Conservation (phyloP, 2,888 invertebrate species). For the Drosophila suboccidentalis region DNA sequence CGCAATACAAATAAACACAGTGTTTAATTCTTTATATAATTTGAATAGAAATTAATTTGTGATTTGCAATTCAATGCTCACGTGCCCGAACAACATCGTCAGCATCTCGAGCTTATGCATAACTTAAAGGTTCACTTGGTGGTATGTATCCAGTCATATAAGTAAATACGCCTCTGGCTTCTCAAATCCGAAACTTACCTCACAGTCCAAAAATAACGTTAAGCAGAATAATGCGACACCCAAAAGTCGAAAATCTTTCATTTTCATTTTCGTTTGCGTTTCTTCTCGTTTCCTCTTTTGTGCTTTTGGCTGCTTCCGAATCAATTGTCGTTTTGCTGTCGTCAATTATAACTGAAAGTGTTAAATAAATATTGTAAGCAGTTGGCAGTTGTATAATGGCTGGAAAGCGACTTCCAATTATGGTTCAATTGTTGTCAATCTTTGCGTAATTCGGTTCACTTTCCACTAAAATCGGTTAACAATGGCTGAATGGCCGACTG, state of each 20-base stretch:
- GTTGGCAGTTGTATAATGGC: slow-evolving; percentile 21
- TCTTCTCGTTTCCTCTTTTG: slow-evolving; percentile 15
- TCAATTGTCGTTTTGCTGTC: slow-evolving; percentile 25
- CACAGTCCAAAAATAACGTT: slow-evolving; percentile 67
- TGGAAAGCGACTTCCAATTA: slow-evolving; percentile 67
- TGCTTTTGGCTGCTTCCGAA: slow-evolving; percentile 24
- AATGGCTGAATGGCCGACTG: slow-evolving; percentile 9
- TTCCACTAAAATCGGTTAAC: slow-evolving; percentile 50
- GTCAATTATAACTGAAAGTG: slow-evolving; percentile 59
- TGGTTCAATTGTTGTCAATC: slow-evolving; percentile 52
- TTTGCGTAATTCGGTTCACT: slow-evolving; percentile 49
- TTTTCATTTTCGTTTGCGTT: slow-evolving; percentile 55
- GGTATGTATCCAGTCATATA: slow-evolving; percentile 6
- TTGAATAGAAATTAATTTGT: slow-evolving; percentile 27
- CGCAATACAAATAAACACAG: slow-evolving; percentile 11
- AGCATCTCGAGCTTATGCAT: slow-evolving; percentile 23
- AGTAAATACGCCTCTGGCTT: slow-evolving; percentile 14
- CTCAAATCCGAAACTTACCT: slow-evolving; percentile 58
- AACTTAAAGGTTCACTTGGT: slow-evolving; percentile 12
- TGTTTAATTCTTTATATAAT: slow-evolving; percentile 53
- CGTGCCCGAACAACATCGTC: slow-evolving; percentile 45
- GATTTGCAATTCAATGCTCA: slow-evolving; percentile 72
- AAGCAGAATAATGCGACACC: slow-evolving; percentile 65
- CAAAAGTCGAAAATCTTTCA: slow-evolving; percentile 59
- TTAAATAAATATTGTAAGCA: slow-evolving; percentile 47